Conservation (phyloP, 2,797 vertebrate genomes). For the Tauraco hartlaubi region DNA sequence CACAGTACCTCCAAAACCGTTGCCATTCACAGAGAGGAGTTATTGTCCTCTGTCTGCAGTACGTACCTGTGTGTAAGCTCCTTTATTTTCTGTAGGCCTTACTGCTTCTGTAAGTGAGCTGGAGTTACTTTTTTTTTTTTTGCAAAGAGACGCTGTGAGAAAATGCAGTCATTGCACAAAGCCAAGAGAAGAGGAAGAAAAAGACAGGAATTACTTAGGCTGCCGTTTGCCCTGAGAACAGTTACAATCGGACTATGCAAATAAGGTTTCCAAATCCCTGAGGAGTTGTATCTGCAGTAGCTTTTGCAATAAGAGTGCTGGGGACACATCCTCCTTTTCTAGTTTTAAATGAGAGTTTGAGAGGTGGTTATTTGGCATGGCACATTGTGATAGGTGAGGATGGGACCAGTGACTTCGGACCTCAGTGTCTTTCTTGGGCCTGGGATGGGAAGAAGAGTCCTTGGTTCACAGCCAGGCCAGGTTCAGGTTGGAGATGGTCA, state of each 20-base stretch:
- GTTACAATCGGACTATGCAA: not conserved
- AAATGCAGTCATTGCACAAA: not conserved
- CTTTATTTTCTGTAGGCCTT: not conserved
- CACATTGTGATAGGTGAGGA: not conserved
- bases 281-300: not conserved
- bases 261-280: not conserved
- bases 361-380: not conserved
- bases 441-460: not conserved
- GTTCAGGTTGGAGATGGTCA: not conserved
- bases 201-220: not conserved
- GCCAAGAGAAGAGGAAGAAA: not conserved
- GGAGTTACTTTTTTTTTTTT: not conserved
- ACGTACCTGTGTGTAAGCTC: not conserved
- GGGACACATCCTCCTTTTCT: not conserved
- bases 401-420: not conserved
- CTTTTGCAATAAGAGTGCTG: not conserved
- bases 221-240: not conserved
- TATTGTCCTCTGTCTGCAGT: not conserved
- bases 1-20: not conserved
- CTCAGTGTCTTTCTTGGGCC: fast-evolving
- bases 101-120: not conserved
- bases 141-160: not conserved
- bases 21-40: fast-evolving
- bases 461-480: not conserved
- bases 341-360: not conserved